Evolutionary conservation across 2,797 vertebrate species (phyloP), one percentile per base, ranked within the genome.

Genomic region (Botia kubotai): DNA sequence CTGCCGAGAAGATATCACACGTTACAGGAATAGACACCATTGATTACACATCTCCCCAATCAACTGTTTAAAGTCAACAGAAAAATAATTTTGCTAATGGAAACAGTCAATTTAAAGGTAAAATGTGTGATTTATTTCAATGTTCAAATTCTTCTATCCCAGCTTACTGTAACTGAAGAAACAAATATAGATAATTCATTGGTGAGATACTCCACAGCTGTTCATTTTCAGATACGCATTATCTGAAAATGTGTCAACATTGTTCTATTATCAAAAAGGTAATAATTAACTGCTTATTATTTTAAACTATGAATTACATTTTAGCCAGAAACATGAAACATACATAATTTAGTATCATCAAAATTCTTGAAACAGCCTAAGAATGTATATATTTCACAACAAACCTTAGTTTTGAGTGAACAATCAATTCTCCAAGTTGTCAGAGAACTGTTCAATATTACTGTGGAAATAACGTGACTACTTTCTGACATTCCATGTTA

Each of bases 341-440:
- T 39, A 39, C 36, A 39, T 39, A 39, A 39, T 39, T 39, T 6
- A 39, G 36, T 39, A 39, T 6, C 36, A 39, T 6, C 6, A 39
- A 7, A 39, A 8, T 8, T 39, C 6, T 39, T 39, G 5, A 8
- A 39, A 7, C 6, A 6, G 36, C 36, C 36, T 39, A 39, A 39
- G 53, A 39, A 36, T 52, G 11, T 2, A 0, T n/a, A 29, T 43
- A 50, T 39, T 17, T 8, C 11, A 65, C 48, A 50, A 68, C 82
- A 69, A 65, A 79, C 74, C 79, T 81, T 79, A 3, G 53, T 29
- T 63, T 55, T 48, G 71, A 23, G 16, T 23, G 0, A 80, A 63
- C 29, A 72, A 69, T 57, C 8, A 66, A 58, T 82, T 86, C 88
- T 93, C 86, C 85, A 94, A 90, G 88, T 92, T 93, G 88, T 94